Evolutionary conservation across 2,888 invertebrate species (phyloP).

Genomic region (Belgica antarctica): DNA sequence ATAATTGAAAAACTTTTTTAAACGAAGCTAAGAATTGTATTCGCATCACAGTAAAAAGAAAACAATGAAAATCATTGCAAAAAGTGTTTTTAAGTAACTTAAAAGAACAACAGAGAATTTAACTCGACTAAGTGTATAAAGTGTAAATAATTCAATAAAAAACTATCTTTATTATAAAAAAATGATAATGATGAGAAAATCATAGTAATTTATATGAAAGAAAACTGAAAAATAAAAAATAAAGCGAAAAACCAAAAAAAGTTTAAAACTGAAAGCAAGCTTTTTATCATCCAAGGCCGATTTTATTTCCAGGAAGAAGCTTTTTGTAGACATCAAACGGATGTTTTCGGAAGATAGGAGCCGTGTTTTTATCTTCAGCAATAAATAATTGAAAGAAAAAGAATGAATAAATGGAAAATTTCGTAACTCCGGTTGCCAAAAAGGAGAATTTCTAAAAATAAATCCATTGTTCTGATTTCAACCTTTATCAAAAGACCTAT

Average conservation of each 20-base stretch:
- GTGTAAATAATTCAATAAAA: slow-evolving; percentile 31
- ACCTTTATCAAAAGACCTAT: too few relatives aligned
- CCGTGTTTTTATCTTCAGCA: too few relatives aligned
- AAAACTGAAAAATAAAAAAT: slow-evolving; percentile 16
- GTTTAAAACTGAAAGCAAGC: slow-evolving; percentile 11
- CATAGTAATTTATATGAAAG: slow-evolving; percentile 22
- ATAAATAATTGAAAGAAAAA: too few relatives aligned
- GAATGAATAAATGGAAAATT: too few relatives aligned
- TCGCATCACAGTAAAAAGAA: not conserved
- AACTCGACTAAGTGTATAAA: slow-evolving; percentile 35
- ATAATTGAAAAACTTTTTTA: not conserved
- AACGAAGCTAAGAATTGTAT: not conserved
- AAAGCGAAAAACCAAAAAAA: slow-evolving; percentile 33
- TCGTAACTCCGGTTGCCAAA: too few relatives aligned
- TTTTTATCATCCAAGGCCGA: not conserved
- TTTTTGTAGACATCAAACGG: too few relatives aligned
- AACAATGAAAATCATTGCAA: not conserved
- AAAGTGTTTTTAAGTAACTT: slow-evolving; percentile 9
- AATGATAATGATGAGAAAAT: slow-evolving; percentile 2
- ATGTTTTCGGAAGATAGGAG: too few relatives aligned
- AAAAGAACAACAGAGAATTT: slow-evolving; percentile 34
- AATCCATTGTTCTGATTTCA: too few relatives aligned
- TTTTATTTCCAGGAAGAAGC: too few relatives aligned
- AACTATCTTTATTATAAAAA: slow-evolving; percentile 17
- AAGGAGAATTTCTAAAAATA: too few relatives aligned